Conservation (phyloP, 64 coral and sea anemone genomes). For the Montipora foliosa region DNA sequence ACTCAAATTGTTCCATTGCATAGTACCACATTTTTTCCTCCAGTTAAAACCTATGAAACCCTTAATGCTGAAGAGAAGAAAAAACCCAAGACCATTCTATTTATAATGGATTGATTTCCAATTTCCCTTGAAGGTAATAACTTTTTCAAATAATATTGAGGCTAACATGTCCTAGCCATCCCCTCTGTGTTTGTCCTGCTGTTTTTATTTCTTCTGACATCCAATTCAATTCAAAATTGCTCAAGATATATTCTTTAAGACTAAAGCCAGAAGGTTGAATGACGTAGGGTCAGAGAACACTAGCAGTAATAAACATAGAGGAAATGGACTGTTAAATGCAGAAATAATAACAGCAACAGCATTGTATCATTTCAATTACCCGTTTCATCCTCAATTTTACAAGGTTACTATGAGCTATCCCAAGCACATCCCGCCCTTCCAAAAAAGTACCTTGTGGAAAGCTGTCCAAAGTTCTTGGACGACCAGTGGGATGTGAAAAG, state of each 20-base stretch:
- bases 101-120: neutral
- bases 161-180: too few relatives aligned
- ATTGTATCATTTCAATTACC: neutral
- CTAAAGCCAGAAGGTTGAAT: too few relatives aligned
- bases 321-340: too few relatives aligned
- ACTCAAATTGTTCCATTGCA: too few relatives aligned
- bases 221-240: neutral
- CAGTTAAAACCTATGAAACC: too few relatives aligned
- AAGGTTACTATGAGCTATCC: neutral
- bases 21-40: too few relatives aligned
- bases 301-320: too few relatives aligned
- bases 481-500: neutral
- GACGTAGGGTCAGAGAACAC: too few relatives aligned
- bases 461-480: neutral
- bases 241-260: neutral
- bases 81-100: neutral
- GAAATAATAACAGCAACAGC: neutral
- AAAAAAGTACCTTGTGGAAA: neutral
- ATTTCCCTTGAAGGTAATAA: too few relatives aligned
- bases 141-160: too few relatives aligned
- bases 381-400: neutral
- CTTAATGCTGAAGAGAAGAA: neutral
- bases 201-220: too few relatives aligned
- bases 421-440: neutral
- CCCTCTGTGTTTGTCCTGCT: too few relatives aligned